Base-by-base conservation (phyloP, 2,888 invertebrate species). In the Alloscopus bannaensis region DNA sequence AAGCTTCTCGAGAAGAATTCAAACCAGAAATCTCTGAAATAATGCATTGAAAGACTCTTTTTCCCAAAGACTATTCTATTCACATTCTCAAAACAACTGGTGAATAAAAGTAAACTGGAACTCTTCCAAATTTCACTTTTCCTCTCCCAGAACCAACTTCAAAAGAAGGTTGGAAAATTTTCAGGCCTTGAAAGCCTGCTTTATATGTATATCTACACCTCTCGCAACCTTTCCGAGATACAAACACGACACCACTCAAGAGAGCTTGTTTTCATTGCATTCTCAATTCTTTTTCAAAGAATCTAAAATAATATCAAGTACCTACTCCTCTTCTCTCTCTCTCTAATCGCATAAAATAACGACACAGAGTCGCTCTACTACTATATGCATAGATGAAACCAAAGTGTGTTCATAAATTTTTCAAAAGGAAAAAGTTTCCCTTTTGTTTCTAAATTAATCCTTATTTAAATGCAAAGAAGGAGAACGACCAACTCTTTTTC, bases 361-460 rank as follows among this genome's bases (percentile, higher is more conserved):
- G 50, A 2, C 50, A 11, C 50, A 50, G 18, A 2, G 50, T 36
- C 36, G 13, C 36, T 36, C 2, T 50, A 18, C 50, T 50, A n/a
- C n/a, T n/a, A n/a, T n/a, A n/a, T n/a, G n/a, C n/a, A n/a, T n/a
- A n/a, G n/a, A n/a, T 36, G 6, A 28, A 28, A 26, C 20, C 8
- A 55, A 16, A 20, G 4, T 55, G 36, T 8, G 18, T 20, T 62
- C 62, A 62, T 65, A 50, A 65, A 65, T 47, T 47, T 65, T 65
- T 65, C 65, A 65, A 65, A 26, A 18, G 36, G 29, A 68, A 66
- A 52, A 36, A 28, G 55, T 57, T 68, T 31, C 6, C 60, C n/a
- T 62, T 62, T 62, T 62, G 62, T 62, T 42, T 62, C 47, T 3
- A 20, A 70, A 29, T 70, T 70, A 70, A 70, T 70, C 70, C 70